Conservation (phyloP, 1,140 invertebrate genomes). For the Calephelis virginiensis region DNA sequence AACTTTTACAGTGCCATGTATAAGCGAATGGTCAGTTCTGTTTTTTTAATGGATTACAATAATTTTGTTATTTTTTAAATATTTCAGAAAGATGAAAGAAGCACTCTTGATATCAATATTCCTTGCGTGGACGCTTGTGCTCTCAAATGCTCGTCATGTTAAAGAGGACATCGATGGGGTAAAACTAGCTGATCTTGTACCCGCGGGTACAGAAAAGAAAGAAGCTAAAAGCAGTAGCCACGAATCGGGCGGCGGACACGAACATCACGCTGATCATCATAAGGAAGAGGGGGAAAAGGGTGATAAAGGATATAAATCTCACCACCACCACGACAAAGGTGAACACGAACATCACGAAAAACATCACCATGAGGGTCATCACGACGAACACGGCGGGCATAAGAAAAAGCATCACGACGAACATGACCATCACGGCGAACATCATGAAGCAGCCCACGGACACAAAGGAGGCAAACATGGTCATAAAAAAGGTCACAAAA, state of each 20-base stretch:
- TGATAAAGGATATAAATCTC: conserved; percentile 83
- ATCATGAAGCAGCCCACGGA: conserved; percentile 86
- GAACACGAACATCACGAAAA: conserved; percentile 86
- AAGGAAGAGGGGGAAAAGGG: conserved; percentile 82
- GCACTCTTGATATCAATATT: conserved; percentile 44
- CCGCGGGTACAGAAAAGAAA: conserved; percentile 76
- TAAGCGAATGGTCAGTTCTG: neutral
- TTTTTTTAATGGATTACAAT: neutral
- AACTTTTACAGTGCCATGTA: no score
- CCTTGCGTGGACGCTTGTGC: conserved; percentile 42
- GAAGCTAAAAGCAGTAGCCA: conserved; percentile 74
- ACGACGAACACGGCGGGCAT: conserved; percentile 85
- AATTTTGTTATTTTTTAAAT: neutral
- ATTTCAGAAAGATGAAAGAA: conserved; percentile 56
- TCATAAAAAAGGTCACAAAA: conserved; percentile 89
- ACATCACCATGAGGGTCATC: conserved; percentile 84
- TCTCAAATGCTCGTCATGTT: conserved; percentile 52
- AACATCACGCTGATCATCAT: conserved; percentile 82
- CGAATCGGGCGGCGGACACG: conserved; percentile 82
- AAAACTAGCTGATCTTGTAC: conserved; percentile 54
- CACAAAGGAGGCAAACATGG: conserved; percentile 87
- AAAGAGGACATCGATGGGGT: conserved; percentile 25
- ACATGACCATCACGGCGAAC: conserved; percentile 82
- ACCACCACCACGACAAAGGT: conserved; percentile 84
- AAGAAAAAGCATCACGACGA: conserved; percentile 88